Conservation (phyloP, 2,888 invertebrate species). For the Acrobasis suavella region DNA sequence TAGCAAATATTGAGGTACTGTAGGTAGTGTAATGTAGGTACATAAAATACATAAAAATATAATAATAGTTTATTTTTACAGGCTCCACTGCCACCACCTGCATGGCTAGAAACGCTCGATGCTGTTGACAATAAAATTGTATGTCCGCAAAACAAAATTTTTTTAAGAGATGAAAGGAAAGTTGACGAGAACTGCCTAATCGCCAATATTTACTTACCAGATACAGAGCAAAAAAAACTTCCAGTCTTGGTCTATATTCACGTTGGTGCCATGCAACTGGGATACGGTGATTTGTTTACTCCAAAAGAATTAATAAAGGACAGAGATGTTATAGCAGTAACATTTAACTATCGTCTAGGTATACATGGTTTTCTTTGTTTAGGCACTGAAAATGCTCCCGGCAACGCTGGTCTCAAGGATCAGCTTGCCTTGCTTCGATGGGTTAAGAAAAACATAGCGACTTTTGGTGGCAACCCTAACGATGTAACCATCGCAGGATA, state of each 20-base stretch:
- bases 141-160: conserved; percentile 32
- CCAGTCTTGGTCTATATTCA: conserved; percentile 45
- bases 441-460: conserved; percentile 33
- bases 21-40: too few relatives aligned
- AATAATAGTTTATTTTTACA: conserved; percentile 21
- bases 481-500: conserved; percentile 33
- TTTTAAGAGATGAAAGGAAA: neutral
- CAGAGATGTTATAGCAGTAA: conserved; percentile 34
- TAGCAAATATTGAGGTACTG: too few relatives aligned
- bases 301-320: conserved; percentile 28
- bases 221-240: conserved; percentile 37
- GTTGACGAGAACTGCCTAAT: conserved; percentile 39
- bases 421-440: conserved; percentile 41
- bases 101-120: conserved; percentile 32
- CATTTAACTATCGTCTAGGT: conserved; percentile 41
- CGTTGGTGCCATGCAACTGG: conserved; percentile 41
- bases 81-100: conserved; percentile 35
- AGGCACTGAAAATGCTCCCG: conserved; percentile 46
- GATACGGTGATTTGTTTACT: conserved; percentile 28
- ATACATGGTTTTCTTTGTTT: conserved; percentile 47
- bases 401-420: conserved; percentile 51
- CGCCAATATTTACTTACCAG: conserved; percentile 42
- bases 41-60: too few relatives aligned
- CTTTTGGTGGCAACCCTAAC: conserved; percentile 34
- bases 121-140: conserved; percentile 31